Percentiles rank a stretch among this genome's conserved stretches.
phyloP scores from a whole-genome alignment of 2,113 vertebrate species.

The Ceyx melanurus region DNA sequence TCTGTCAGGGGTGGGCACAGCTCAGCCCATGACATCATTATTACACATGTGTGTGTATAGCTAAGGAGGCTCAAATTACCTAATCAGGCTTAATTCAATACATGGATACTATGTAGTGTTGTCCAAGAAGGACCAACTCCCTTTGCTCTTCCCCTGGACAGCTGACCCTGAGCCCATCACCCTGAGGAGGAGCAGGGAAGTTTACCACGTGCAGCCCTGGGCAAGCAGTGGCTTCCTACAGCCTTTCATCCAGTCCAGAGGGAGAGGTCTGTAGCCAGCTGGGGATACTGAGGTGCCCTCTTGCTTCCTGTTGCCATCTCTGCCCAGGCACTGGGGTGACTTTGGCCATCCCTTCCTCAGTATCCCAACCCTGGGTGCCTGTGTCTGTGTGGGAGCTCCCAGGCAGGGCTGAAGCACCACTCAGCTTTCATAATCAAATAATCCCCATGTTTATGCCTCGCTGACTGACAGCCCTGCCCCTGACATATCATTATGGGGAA shows the following conservation, averaged over 20 bases:
- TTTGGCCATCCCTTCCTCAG: not conserved
- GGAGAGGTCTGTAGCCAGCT: not conserved
- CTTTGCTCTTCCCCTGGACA: not conserved
- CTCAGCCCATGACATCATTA: not conserved
- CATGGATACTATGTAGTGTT: too few relatives aligned
- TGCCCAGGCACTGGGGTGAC: not conserved
- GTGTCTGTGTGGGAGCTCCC: not conserved
- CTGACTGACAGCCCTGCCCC: conserved; percentile 39
- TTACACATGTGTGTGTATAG: not conserved
- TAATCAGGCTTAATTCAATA: not conserved
- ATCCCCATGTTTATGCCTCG: conserved; percentile 50
- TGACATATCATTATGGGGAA: conserved; percentile 51
- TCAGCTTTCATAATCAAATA: conserved; percentile 53
- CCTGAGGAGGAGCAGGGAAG: not conserved
- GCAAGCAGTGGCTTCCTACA: not conserved
- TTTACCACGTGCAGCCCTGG: not conserved
- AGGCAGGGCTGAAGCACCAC: not conserved
- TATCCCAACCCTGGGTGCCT: not conserved
- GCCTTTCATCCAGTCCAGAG: not conserved
- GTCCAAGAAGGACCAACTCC: not conserved
- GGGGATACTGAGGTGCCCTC: not conserved
- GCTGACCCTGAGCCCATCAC: not conserved
- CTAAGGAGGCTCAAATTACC: not conserved
- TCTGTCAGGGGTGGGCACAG: not conserved
- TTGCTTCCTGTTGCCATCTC: rapidly evolving